phyloP scores from a whole-genome alignment of 2,113 vertebrate species.

The Channa argus region DNA sequence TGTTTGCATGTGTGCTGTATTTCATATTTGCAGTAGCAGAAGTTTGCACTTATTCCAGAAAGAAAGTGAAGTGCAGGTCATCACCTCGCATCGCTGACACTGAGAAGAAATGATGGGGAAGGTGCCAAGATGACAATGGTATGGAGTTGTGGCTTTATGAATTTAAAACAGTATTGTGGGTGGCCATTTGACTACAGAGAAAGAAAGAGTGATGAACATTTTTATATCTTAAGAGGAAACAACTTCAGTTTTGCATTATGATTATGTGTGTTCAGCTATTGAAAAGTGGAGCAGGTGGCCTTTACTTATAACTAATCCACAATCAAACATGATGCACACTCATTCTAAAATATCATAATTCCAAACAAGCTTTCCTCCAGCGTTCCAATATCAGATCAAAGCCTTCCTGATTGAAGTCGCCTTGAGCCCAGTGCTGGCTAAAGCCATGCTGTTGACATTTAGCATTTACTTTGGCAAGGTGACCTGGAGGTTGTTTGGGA shows the following conservation, averaged over 20 bases:
- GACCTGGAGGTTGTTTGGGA: conserved; percentile 74
- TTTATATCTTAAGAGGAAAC: conserved; percentile 50
- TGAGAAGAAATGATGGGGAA: neutral
- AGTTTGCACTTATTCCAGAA: conserved; percentile 64
- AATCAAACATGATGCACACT: conserved; percentile 66
- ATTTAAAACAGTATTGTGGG: conserved; percentile 59
- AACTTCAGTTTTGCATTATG: conserved; percentile 30
- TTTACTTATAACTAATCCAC: conserved; percentile 62
- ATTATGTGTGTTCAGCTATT: conserved; percentile 19
- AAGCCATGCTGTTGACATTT: conserved; percentile 75
- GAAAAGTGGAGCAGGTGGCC: conserved; percentile 68
- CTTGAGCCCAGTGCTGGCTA: conserved; percentile 45
- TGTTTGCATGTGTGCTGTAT: conserved; percentile 38
- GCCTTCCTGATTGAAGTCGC: conserved; percentile 53
- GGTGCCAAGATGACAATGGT: conserved; percentile 22
- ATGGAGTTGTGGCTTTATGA: conserved; percentile 60
- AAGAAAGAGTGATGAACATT: conserved; percentile 31
- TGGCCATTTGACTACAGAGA: conserved; percentile 47
- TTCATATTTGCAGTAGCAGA: conserved; percentile 53
- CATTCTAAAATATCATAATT: conserved; percentile 65
- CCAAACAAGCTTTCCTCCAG: conserved; percentile 57
- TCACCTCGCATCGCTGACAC: conserved; percentile 63
- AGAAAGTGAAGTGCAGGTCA: conserved; percentile 75
- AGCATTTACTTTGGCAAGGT: conserved; percentile 78
- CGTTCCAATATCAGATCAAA: conserved; percentile 67